These are phyloP conservation scores for Rhodeus uyekii DNA, from an alignment of 2,797 vertebrate genomes.

Conservation along the genomic window DNA sequence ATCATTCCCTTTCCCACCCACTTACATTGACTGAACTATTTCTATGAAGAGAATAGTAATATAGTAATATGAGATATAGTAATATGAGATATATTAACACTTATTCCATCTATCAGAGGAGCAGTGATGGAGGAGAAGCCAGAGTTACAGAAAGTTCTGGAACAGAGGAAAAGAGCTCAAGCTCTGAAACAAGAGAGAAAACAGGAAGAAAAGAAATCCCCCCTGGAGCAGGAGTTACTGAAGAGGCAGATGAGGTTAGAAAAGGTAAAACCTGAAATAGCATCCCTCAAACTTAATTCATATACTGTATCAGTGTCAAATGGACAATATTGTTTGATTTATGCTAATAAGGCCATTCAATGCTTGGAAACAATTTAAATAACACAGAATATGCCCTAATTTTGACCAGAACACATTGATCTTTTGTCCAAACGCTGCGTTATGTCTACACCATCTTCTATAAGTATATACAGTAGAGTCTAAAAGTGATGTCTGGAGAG, in stretches of 20 bases:
- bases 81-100: slow-evolving; percentile 1
- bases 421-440: not conserved
- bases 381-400: not conserved
- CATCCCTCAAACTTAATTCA: not conserved
- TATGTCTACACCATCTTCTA: not conserved
- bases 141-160: slow-evolving; percentile 82
- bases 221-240: slow-evolving; percentile 82
- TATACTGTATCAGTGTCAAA: no score
- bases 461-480: not conserved
- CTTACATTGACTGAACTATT: not conserved
- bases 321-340: not conserved
- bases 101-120: slow-evolving; percentile 41
- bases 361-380: not conserved
- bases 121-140: slow-evolving; percentile 81
- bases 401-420: not conserved
- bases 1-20: not conserved
- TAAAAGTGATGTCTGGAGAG: not conserved
- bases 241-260: slow-evolving; percentile 82
- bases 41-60: no score
- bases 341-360: not conserved
- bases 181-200: slow-evolving; percentile 76
- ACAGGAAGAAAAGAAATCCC: slow-evolving; percentile 81
- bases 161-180: slow-evolving; percentile 81
- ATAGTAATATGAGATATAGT: not conserved
- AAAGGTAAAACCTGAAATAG: slow-evolving; percentile 67